Percentiles rank a stretch among this genome's conserved stretches.
These are phyloP conservation scores for Oryzaephilus surinamensis DNA, from an alignment of 1,140 invertebrate species.

Conservation along the genomic window DNA sequence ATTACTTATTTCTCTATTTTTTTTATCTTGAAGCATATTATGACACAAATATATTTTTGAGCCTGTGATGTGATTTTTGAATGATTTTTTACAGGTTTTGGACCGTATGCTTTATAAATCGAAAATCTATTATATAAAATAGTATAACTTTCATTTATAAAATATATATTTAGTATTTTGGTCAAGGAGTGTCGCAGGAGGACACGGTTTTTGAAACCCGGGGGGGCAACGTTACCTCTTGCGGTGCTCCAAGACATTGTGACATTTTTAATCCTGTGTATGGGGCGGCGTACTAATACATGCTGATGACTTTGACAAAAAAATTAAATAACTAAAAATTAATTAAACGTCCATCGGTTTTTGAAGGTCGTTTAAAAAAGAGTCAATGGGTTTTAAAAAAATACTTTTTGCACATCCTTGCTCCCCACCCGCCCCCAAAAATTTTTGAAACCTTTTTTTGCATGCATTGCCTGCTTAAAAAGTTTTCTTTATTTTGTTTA, in stretches of 20 bases:
- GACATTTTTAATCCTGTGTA: slow-evolving; percentile 62
- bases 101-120: no score
- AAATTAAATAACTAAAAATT: slow-evolving; percentile 14
- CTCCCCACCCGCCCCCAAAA: slow-evolving; percentile 33
- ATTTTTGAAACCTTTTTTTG: slow-evolving; percentile 37
- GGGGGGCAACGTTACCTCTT: slow-evolving; percentile 29
- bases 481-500: slow-evolving; percentile 22
- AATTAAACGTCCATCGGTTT: slow-evolving; percentile 47
- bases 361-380: slow-evolving; percentile 44
- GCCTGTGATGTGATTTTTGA: slow-evolving; percentile 24
- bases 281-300: slow-evolving; percentile 49
- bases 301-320: background rate
- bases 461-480: slow-evolving; percentile 50
- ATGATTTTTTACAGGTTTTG: slow-evolving; percentile 34
- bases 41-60: slow-evolving; percentile 11
- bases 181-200: slow-evolving; percentile 30
- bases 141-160: no score
- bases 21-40: no score
- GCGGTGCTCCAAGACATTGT: slow-evolving; percentile 39
- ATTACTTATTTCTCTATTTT: no score
- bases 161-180: slow-evolving; percentile 25
- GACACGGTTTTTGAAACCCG: slow-evolving; percentile 33
- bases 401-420: slow-evolving; percentile 38
- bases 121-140: no score
- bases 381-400: slow-evolving; percentile 15